Evolutionary conservation across 2,888 invertebrate species (phyloP).

Genomic region (Kuschelorhynchus macadamiae): DNA sequence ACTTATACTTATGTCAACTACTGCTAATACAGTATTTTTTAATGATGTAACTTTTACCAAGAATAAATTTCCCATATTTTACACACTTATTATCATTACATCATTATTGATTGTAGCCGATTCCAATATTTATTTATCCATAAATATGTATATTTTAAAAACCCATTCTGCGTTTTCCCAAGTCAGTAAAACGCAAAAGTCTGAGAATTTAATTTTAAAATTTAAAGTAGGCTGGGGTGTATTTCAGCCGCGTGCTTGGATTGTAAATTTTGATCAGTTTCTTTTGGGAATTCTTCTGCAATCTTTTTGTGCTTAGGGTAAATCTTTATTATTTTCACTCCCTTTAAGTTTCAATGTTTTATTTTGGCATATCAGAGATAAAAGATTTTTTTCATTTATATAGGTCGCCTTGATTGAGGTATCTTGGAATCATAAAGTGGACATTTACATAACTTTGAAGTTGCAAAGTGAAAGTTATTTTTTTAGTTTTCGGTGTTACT

Average conservation of each 20-base stretch:
- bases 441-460: not conserved
- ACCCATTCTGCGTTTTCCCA: too few relatives aligned
- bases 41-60: too few relatives aligned
- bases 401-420: not conserved
- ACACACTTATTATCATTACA: too few relatives aligned
- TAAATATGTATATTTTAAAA: too few relatives aligned
- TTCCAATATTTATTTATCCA: too few relatives aligned
- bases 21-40: too few relatives aligned
- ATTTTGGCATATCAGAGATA: constrained; percentile 26
- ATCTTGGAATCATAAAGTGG: not conserved
- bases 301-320: constrained; percentile 57
- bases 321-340: constrained; percentile 62
- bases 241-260: constrained; percentile 50
- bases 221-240: constrained; percentile 55
- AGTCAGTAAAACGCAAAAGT: too few relatives aligned
- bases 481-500: too few relatives aligned
- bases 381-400: constrained; percentile 29
- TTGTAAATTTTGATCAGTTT: constrained; percentile 61
- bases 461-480: not conserved
- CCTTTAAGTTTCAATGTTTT: constrained; percentile 58
- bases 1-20: too few relatives aligned
- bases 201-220: constrained; percentile 55
- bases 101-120: too few relatives aligned
- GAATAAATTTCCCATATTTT: too few relatives aligned
- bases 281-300: constrained; percentile 55